A percentile compares a stretch with the other conserved stretches of the same genome.
Conservation (phyloP, 2,797 vertebrate species). For the Danio kyathit region DNA sequence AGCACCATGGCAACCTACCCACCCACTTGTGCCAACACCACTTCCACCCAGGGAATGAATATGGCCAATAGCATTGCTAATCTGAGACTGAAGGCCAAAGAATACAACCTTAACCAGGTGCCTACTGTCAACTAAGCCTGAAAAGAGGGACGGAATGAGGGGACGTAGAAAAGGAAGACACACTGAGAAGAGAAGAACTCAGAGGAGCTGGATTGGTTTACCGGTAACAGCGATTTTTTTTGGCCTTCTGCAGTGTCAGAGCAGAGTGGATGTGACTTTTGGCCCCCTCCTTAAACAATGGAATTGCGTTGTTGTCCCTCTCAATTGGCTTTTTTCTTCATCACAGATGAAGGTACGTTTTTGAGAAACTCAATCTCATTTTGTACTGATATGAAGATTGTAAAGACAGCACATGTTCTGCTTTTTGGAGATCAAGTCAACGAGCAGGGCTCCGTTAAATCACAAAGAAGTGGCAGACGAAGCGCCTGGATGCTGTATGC, state of each 20-base stretch:
- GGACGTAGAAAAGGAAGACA: constrained; percentile 64
- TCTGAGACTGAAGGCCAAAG: constrained; percentile 99
- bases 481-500: constrained; percentile 54
- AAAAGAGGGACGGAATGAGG: constrained; percentile 47
- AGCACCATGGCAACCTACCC: constrained; percentile 97
- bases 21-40: constrained; percentile 92
- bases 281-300: constrained; percentile 48
- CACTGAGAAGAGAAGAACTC: constrained; percentile 53
- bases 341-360: constrained; percentile 54
- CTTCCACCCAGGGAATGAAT: constrained; percentile 94
- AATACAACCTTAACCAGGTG: constrained; percentile 99
- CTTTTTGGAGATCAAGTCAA: constrained; percentile 29
- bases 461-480: constrained; percentile 42
- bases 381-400: constrained; percentile 56
- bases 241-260: constrained; percentile 36
- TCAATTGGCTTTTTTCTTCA: constrained; percentile 59
- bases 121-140: constrained; percentile 95
- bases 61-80: constrained; percentile 99
- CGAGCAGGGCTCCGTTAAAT: constrained; percentile 37
- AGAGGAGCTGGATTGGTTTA: constrained; percentile 51
- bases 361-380: constrained; percentile 50
- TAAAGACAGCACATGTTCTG: constrained; percentile 23
- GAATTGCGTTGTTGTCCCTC: constrained; percentile 31
- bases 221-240: constrained; percentile 42
- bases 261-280: constrained; percentile 40